Evolutionary conservation across 2,113 vertebrate genomes (phyloP).

Genomic region (Heterochromis multidens): DNA sequence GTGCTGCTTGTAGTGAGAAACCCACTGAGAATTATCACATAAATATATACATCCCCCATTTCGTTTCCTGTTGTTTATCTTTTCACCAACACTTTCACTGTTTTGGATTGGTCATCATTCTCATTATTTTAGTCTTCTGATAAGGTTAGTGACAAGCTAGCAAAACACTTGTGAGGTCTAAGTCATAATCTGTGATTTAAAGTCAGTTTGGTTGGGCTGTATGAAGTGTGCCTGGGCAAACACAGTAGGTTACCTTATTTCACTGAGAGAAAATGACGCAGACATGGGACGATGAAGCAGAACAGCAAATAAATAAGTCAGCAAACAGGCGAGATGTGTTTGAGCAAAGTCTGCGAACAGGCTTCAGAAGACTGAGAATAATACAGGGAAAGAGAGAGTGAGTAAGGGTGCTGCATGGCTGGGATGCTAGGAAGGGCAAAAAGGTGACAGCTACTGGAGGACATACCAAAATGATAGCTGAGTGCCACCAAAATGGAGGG

Average conservation of each 20-base stretch:
- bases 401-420: not conserved
- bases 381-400: not conserved
- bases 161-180: not conserved
- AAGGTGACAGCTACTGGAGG: not conserved
- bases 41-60: not conserved
- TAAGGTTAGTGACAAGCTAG: not conserved
- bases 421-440: not conserved
- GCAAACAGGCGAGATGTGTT: not conserved
- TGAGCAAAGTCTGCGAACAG: not conserved
- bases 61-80: not conserved
- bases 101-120: not conserved
- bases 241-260: not conserved
- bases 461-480: constrained; percentile 2
- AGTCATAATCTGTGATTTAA: not conserved
- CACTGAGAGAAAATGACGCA: not conserved
- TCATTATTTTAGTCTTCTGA: not conserved
- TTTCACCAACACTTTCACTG: not conserved
- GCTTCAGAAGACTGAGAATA: not conserved
- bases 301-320: not conserved
- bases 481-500: constrained; percentile 21
- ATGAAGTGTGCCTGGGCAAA: not conserved
- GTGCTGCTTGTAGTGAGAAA: not conserved
- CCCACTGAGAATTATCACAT: not conserved
- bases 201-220: not conserved
- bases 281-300: not conserved